These are phyloP conservation scores for Corydoras maculifer DNA, from an alignment of 2,113 vertebrate species.

Conservation along the genomic window DNA sequence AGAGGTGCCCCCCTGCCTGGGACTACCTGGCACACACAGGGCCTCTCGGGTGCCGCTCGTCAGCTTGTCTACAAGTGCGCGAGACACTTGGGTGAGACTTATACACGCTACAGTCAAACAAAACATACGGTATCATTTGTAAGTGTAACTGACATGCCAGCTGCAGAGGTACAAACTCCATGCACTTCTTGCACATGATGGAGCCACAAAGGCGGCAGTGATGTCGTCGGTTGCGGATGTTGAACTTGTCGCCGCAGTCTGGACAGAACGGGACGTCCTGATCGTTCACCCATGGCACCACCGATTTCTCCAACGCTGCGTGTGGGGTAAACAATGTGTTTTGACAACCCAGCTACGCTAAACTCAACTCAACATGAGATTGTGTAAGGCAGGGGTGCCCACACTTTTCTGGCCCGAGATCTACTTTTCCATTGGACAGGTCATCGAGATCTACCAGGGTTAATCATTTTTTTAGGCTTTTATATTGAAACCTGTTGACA, in stretches of 20 bases:
- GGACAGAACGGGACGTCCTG: slow-evolving; percentile 96
- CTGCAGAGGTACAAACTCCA: slow-evolving; percentile 80
- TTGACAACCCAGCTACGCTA: too few relatives aligned
- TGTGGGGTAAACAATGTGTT: too few relatives aligned
- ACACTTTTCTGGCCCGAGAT: too few relatives aligned
- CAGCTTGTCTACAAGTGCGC: slow-evolving; percentile 72
- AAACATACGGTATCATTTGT: too few relatives aligned
- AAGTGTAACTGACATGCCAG: slow-evolving; percentile 75
- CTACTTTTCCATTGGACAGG: too few relatives aligned
- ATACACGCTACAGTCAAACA: too few relatives aligned
- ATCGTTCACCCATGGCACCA: slow-evolving; percentile 94
- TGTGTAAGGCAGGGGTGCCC: too few relatives aligned
- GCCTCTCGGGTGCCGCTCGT: slow-evolving; percentile 81
- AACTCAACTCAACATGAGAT: too few relatives aligned
- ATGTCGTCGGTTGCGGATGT: slow-evolving; percentile 86
- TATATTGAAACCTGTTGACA: too few relatives aligned
- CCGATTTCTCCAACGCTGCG: slow-evolving; percentile 86
- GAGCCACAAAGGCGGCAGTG: slow-evolving; percentile 97
- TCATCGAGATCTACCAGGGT: too few relatives aligned
- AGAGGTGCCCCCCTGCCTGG: slow-evolving; percentile 60
- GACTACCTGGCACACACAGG: slow-evolving; percentile 72
- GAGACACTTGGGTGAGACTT: too few relatives aligned
- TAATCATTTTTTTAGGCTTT: too few relatives aligned
- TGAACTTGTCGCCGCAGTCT: slow-evolving; percentile 91
- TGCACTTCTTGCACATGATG: slow-evolving; percentile 94